Base-by-base conservation (phyloP, 2,113 vertebrate species). In the Peromyscus californicus region DNA sequence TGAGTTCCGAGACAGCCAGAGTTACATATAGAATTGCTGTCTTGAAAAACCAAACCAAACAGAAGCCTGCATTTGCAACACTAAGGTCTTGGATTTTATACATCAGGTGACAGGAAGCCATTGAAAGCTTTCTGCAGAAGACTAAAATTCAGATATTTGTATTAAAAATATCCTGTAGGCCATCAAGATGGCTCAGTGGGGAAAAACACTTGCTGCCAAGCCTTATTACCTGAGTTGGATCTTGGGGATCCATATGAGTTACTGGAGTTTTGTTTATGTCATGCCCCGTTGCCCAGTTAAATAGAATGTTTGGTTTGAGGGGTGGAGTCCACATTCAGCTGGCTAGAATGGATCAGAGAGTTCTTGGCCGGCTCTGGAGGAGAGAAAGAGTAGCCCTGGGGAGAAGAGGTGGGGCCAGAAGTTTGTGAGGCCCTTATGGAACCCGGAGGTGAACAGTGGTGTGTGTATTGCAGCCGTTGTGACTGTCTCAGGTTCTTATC, bases 71-170 rank as follows among this genome's bases (percentile, higher is more conserved):
- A 12, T 51, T 61, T 54, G 36, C 39, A 74, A n/a, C 48, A 13
- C 26, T 85, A 82, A 70, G 36, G 15, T 29, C 80, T 91, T 95
- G 61, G 39, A 78, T 85, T 95, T 97, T 87, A 96, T 69, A 26
- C 51, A 86, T 69, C 15, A 74, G 67, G 26, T 13, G 78, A 69
- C 9, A 79, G 29, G 57, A 21, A 93, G 67, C 42, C 54, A 80
- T 4, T 78, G 65, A 95, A 90, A 93, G 5, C 2, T 86, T 85
- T 96, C 85, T 45, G 21, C 26, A 86, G 16, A 39, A 96, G 29
- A 94, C 84, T 93, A 80, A 94, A 93, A 92, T 76, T 90, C 59
- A 95, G n/a, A 87, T 82, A 94, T 96, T 75, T 87, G 5, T 31
- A 69, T 65, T 57, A 22, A 48, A 67, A 36, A 13, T 48, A 36